Base-by-base conservation (phyloP, 1,140 invertebrate genomes). In the Neodiprion virginianus region DNA sequence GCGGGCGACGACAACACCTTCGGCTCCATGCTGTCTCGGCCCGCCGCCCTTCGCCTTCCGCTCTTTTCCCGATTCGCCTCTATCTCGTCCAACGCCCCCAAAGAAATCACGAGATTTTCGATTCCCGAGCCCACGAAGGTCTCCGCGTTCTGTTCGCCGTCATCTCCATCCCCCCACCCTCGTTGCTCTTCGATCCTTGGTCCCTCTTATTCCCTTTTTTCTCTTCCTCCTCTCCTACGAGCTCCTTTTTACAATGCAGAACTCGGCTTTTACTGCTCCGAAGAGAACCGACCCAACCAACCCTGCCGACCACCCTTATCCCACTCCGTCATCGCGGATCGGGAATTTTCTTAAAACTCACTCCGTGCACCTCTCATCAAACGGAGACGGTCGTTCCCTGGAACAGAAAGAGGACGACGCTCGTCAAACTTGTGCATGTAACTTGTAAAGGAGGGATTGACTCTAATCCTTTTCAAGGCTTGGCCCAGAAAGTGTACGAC, bases 101-200 rank as follows among this genome's bases (percentile, higher is more conserved):
- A 12, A 4, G 4, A 23, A 74, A 79, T 83, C 78, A 83, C 79
- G 78, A 84, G 74, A 81, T 82, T 73, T 81, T 79, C 0, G 73
- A 76, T 50, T 76, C 71, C 74, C 76, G 75, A 70, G 68, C 23
- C 75, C 77, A 73, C 67, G 53, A 77, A 75, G 73, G 72, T 74
- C 40, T 11, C 67, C 67, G 67, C 40, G 21, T 47, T 69, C 40
- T 47, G 67, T 7, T 69, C 12, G 21, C 67, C n/a, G 66, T 67
- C 21, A 14, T 21, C 12, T 21, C 61, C 61, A 14, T 14, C 67
- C 12, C 4, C 67, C 23, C 40, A 10, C 40, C 67, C 8, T 47
- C n/a, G 14, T 65, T 14, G 61, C 12, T 14, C 61, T 69, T 69
- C 11, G 14, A 47, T 21, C 40, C 17, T 21, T 21, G 17, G 67